Evolutionary conservation across 2,888 invertebrate species (phyloP).

Genomic region (Xylocampa areola): DNA sequence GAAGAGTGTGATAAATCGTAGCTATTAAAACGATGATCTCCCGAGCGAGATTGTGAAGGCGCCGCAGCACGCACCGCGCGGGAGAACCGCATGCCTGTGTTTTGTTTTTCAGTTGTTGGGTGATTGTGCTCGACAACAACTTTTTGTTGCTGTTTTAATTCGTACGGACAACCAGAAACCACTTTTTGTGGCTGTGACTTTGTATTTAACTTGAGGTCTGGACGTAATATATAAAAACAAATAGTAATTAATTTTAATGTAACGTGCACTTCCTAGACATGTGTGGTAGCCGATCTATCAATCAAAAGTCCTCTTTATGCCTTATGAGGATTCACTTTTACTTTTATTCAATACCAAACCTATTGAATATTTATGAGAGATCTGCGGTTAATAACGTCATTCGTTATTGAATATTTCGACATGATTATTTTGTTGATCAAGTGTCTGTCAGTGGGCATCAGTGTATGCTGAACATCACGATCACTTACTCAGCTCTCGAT

Average conservation of each 20-base stretch:
- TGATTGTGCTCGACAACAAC: constrained; percentile 32
- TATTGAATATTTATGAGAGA: constrained; percentile 81
- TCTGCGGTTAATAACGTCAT: constrained; percentile 74
- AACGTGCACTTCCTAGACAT: constrained; percentile 72
- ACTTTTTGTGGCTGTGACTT: constrained; percentile 44
- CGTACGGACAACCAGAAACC: constrained; percentile 25
- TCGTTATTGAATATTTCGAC: constrained; percentile 72
- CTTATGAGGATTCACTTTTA: constrained; percentile 82
- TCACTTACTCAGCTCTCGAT: constrained; percentile 75
- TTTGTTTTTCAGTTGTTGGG: constrained; percentile 50
- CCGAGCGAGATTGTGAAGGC: constrained; percentile 53
- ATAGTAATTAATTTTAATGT: constrained; percentile 71
- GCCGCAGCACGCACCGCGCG: constrained; percentile 24
- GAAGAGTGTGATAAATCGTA: constrained; percentile 82
- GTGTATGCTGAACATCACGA: constrained; percentile 70
- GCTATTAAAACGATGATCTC: constrained; percentile 74
- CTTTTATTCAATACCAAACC: constrained; percentile 83
- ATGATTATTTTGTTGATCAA: constrained; percentile 75
- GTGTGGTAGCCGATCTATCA: constrained; percentile 70
- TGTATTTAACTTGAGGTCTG: constrained; percentile 36
- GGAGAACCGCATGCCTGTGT: constrained; percentile 27
- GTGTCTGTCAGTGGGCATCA: constrained; percentile 68
- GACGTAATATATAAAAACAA: constrained; percentile 53
- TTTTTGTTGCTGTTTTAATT: constrained; percentile 43
- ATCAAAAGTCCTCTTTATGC: constrained; percentile 72